A percentile compares a stretch with the other conserved stretches of the same genome.
phyloP scores from a whole-genome alignment of 2,797 vertebrate genomes.

The Helostoma temminkii region DNA sequence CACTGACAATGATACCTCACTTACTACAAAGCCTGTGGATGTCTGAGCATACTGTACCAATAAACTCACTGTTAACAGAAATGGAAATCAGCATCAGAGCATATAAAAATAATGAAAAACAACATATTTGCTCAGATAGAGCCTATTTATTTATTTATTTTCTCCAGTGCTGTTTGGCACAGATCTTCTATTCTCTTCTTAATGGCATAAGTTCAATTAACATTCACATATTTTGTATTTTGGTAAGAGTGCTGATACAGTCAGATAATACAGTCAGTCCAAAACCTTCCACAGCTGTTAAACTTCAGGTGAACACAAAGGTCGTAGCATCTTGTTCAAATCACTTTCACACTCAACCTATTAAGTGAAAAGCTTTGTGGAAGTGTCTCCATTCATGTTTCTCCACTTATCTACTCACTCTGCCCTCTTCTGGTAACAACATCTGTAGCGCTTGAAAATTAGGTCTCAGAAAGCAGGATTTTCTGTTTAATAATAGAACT shows the following conservation, averaged over 20 bases:
- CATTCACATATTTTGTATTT: background rate
- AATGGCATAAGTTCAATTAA: background rate
- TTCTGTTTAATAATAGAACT: no score
- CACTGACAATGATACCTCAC: conserved; percentile 40
- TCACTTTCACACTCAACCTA: background rate
- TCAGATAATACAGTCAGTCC: background rate
- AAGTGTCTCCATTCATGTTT: background rate
- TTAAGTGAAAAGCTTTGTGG: background rate
- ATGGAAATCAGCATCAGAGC: background rate
- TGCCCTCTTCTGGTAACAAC: conserved; percentile 58
- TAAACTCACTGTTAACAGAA: conserved; percentile 28
- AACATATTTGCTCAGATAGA: background rate
- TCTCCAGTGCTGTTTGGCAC: background rate
- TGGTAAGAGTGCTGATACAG: background rate
- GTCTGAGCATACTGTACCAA: conserved; percentile 15
- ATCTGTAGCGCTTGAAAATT: conserved; percentile 10
- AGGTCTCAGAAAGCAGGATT: background rate
- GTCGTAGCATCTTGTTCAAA: background rate
- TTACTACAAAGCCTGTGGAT: conserved; percentile 28
- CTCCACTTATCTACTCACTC: conserved; percentile 3
- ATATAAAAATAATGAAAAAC: background rate
- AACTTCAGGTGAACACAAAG: background rate
- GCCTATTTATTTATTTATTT: background rate
- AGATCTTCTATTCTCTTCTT: background rate
- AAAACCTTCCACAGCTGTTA: background rate